Percentiles rank a stretch among this genome's conserved stretches.
Evolutionary conservation across 2,113 vertebrate species (phyloP).

Genomic region (Sinocyclocheilus anshuiensis): DNA sequence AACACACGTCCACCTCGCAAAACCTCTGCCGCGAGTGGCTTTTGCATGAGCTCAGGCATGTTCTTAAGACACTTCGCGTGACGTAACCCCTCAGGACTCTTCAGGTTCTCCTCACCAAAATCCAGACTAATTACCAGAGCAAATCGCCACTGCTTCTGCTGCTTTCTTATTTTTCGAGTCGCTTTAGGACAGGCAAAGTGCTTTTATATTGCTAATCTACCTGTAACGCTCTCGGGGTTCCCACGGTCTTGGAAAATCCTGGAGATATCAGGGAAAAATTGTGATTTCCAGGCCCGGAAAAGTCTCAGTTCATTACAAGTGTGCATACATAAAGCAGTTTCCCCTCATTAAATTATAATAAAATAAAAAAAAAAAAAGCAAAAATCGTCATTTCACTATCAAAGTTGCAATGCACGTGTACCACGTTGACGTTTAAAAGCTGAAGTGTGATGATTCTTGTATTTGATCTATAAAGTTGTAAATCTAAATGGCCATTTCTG

Average conservation of each 20-base stretch:
- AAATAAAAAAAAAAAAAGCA: not conserved
- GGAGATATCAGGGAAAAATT: slow-evolving; percentile 27
- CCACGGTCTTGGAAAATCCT: slow-evolving; percentile 7
- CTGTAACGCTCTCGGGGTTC: slow-evolving; percentile 5
- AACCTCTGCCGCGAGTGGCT: slow-evolving; percentile 49
- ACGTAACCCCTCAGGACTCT: slow-evolving; percentile 8
- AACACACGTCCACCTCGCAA: slow-evolving; percentile 46
- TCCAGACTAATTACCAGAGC: slow-evolving; percentile 34
- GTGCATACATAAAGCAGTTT: not conserved
- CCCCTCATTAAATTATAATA: not conserved
- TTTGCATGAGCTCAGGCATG: slow-evolving; percentile 53
- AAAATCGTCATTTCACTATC: not conserved
- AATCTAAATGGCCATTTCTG: not conserved
- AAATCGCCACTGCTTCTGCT: not conserved
- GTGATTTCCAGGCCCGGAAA: slow-evolving; percentile 14
- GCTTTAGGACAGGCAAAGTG: slow-evolving; percentile 20
- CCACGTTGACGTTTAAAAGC: not conserved
- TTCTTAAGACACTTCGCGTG: slow-evolving; percentile 13
- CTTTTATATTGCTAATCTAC: slow-evolving; percentile 41
- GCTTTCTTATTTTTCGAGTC: slow-evolving; percentile 5
- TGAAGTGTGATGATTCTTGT: not conserved
- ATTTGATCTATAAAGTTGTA: too few species aligned
- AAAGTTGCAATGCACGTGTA: not conserved
- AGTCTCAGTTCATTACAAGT: not conserved
- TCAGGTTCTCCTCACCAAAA: slow-evolving; percentile 8